Evolutionary conservation across 2,888 invertebrate species (phyloP).

Genomic region (Blastobasis lacticolella): DNA sequence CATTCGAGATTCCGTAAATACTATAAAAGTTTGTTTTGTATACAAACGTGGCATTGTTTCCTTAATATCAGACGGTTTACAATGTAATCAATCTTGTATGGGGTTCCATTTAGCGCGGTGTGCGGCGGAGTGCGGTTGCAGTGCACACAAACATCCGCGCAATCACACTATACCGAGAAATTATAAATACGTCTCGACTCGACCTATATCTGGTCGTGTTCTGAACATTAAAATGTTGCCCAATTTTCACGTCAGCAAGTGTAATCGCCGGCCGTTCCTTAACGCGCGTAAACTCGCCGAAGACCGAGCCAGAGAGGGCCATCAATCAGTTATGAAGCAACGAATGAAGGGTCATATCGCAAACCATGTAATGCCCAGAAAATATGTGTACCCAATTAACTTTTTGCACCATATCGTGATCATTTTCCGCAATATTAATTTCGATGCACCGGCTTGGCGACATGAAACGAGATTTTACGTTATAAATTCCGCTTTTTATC

Average conservation of each 20-base stretch:
- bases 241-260: slow-evolving; percentile 46
- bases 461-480: neutral
- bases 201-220: slow-evolving; percentile 58
- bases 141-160: slow-evolving; percentile 56
- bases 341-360: neutral
- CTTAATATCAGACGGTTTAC: slow-evolving; percentile 30
- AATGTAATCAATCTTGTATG: slow-evolving; percentile 41
- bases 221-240: slow-evolving; percentile 56
- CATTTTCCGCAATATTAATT: neutral
- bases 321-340: slow-evolving; percentile 25
- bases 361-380: neutral
- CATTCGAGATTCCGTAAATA: neutral
- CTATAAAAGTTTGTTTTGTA: slow-evolving; percentile 5
- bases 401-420: slow-evolving; percentile 15
- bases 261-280: slow-evolving; percentile 27
- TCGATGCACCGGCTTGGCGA: slow-evolving; percentile 9
- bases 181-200: slow-evolving; percentile 47
- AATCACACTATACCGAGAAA: slow-evolving; percentile 58
- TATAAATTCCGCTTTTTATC: slow-evolving; percentile 6
- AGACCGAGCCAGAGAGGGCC: slow-evolving; percentile 17
- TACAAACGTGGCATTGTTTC: slow-evolving; percentile 16
- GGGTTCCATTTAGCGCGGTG: slow-evolving; percentile 37
- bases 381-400: slow-evolving; percentile 14
- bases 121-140: slow-evolving; percentile 32
- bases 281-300: slow-evolving; percentile 29